Base-by-base conservation (phyloP, 2,113 vertebrate genomes). In the Myxocyprinus asiaticus region DNA sequence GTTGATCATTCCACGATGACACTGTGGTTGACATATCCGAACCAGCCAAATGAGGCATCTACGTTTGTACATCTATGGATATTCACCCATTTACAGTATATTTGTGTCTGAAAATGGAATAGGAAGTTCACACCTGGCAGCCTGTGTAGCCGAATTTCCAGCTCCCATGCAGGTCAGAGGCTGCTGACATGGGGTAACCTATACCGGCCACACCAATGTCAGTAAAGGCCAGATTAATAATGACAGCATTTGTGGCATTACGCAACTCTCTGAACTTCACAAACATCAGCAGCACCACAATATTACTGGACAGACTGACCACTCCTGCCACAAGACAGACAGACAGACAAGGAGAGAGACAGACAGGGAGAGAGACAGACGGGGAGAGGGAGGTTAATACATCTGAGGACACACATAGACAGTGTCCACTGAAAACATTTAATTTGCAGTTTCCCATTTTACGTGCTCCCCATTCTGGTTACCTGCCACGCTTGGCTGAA, bases 121-220 rank as follows among this genome's bases (percentile, higher is more conserved):
- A 33, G 22, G 4, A 5, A 10, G 7, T 45, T 42, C 59, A 81
- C 67, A 81, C 98, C 96, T 99, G 98, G 88, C 97, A 99, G 80
- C 98, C 97, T 0, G 88, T 85, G 87, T 95, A 90, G 80, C 98
- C 97, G 82, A 99, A 99, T 82, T 95, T 98, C 97, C 97, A 99
- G 85, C 95, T 95, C 86, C 97, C 98, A 4, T 98, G 91, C 11
- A 99, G 91, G 82, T 98, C 97, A 5, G 98, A 99, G 17, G 97
- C 96, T 48, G 98, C 97, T 2, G 97, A 99, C 97, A 99, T 96
- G 14, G 98, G 97, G 68, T 98, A 99, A n/a, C 98, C 98, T 64
- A 98, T 97, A 5, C 95, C 93, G 50, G 97, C 97, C 73, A 99
- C 96, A 4, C 98, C 98, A 4, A 99, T 94, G 83, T 99, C 97